Percentiles rank a stretch among this genome's conserved stretches.
These are phyloP conservation scores for Leptinotarsa peninsularis DNA, from an alignment of 2,888 invertebrate genomes.

Conservation along the genomic window DNA sequence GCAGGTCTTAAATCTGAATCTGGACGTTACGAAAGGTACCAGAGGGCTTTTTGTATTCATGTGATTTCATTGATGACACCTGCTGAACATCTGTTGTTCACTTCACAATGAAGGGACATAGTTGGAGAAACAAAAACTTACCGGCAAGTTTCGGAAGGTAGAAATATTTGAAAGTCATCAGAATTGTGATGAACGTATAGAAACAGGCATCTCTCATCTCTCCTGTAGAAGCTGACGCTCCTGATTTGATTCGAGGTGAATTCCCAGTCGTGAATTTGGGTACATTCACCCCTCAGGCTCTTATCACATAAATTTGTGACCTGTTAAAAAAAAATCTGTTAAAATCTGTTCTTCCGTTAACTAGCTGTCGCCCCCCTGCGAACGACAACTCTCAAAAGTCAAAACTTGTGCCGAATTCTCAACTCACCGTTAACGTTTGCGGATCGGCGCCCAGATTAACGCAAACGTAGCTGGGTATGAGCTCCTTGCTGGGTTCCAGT, in stretches of 20 bases:
- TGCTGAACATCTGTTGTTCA: too few relatives aligned
- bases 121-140: conserved; percentile 33
- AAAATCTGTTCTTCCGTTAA: too few relatives aligned
- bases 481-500: conserved; percentile 91
- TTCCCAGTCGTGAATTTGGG: conserved; percentile 92
- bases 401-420: not conserved
- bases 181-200: conserved; percentile 98
- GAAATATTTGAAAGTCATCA: conserved; percentile 98
- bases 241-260: conserved; percentile 92
- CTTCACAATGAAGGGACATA: not conserved
- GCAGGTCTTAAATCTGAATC: too few relatives aligned
- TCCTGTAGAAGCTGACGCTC: conserved; percentile 92
- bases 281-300: conserved; percentile 80
- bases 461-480: conserved; percentile 95
- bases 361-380: too few relatives aligned
- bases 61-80: too few relatives aligned
- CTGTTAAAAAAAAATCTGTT: conserved; percentile 44
- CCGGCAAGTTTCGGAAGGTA: conserved; percentile 89
- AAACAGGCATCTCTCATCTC: conserved; percentile 95
- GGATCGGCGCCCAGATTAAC: conserved; percentile 95
- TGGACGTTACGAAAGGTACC: too few relatives aligned
- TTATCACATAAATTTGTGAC: conserved; percentile 82
- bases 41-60: too few relatives aligned
- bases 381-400: too few relatives aligned
- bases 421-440: conserved; percentile 87